Percentiles rank a stretch among this genome's conserved stretches.
These are phyloP conservation scores for Zaprionus taronus DNA, from an alignment of 1,140 invertebrate genomes.

Conservation along the genomic window DNA sequence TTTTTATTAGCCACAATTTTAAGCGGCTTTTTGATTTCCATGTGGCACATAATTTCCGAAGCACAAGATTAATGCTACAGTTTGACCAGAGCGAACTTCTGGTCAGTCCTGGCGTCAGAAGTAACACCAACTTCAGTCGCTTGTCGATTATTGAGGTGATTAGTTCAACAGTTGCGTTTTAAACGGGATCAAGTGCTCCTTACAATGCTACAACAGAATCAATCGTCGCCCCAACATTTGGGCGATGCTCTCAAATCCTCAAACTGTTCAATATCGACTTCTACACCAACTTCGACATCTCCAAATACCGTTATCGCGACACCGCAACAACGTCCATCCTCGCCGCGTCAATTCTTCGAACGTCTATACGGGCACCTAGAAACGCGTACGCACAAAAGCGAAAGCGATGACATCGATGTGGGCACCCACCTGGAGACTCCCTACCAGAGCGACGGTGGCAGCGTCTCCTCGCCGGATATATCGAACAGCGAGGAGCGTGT, in stretches of 20 bases:
- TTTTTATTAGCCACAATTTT: conserved; percentile 60
- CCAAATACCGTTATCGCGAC: conserved; percentile 6
- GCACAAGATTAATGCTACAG: conserved; percentile 49
- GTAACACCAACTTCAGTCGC: conserved; percentile 62
- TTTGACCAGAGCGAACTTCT: conserved; percentile 53
- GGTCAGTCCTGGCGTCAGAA: conserved; percentile 53
- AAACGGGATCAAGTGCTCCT: conserved; percentile 23
- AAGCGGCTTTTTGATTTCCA: conserved; percentile 56
- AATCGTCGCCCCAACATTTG: conserved; percentile 39
- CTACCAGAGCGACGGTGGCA: conserved; percentile 78
- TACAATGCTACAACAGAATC: conserved; percentile 47
- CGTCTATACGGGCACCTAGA: conserved; percentile 86
- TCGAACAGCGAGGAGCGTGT: conserved; percentile 77
- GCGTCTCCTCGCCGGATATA: conserved; percentile 75
- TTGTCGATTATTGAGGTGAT: conserved; percentile 67
- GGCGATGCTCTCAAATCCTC: conserved; percentile 23
- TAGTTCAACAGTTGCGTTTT: conserved; percentile 38
- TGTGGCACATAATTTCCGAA: conserved; percentile 50
- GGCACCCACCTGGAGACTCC: conserved; percentile 64
- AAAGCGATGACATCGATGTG: conserved; percentile 70
- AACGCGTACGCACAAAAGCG: conserved; percentile 63
- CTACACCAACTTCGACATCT: conserved; percentile 17
- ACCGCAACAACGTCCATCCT: conserved; percentile 84
- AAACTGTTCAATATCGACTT: conserved; percentile 10
- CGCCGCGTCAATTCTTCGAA: conserved; percentile 86